Evolutionary conservation across 2,113 vertebrate species (phyloP), one percentile per base, ranked within the genome.

Genomic region (Pelecanoides urinatrix): DNA sequence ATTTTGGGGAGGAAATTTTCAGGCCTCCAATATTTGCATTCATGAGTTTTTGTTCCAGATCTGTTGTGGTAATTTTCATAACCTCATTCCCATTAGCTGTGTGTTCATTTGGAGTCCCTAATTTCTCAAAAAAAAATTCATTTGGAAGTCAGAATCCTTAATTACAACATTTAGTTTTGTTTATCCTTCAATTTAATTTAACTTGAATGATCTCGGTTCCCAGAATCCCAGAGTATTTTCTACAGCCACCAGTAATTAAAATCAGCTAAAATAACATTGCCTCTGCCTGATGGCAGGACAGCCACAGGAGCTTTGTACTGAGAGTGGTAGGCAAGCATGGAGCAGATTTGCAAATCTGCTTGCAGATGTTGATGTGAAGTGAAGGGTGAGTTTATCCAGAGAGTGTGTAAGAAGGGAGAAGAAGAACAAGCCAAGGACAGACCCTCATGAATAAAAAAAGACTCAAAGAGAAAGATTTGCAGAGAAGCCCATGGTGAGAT

Each of bases 141-240:
- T 75, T 78, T 84, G 32, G 42, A 88, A 84, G 29, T 63, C 29
- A 63, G 42, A 94, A 77, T 84, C 32, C 79, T 84, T 92, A 93
- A 77, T 86, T 83, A 25, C 20, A 70, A 77, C 25, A 26, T 74
- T 95, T 89, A 81, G 16, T 55, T 94, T 27, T 89, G 26, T 63
- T 95, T 95, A 47, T 95, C 45, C 85, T 95, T 86, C 56, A 55
- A 34, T 75, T 92, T 76, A 78, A 67, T 92, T 88, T 84, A 58
- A 80, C 58, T 86, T 80, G 59, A 86, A 71, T 62, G 26, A 88
- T 88, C 67, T 79, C 0, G 1, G 50, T 83, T 90, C 55, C 58
- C 82, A 92, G 78, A 94, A 94, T 88, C 58, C 44, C 53, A 34
- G 58, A 45, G 15, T 70, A 83, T 73, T 90, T 95, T 90, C 34